Percentiles rank a stretch among this genome's conserved stretches.
Conservation (phyloP, 2,113 vertebrate genomes). For the Smithornis capensis region DNA sequence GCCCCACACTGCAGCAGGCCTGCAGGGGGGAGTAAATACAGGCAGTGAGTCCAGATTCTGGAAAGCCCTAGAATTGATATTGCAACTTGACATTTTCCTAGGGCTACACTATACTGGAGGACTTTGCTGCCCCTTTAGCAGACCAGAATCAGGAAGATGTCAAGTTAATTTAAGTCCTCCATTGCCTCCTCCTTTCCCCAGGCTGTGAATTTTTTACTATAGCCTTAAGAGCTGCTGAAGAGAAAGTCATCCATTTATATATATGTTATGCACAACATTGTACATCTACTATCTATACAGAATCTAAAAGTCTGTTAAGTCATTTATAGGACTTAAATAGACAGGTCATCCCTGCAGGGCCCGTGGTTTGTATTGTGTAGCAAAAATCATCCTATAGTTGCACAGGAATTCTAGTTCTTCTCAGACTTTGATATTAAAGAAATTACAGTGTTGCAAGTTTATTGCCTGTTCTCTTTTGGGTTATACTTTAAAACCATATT, state of each 20-base stretch:
- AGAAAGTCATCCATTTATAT: not conserved
- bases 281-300: constrained; percentile 7
- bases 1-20: not conserved
- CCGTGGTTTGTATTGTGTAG: not conserved
- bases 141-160: not conserved
- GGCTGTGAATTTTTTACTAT: not conserved
- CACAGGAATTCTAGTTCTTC: constrained; percentile 19
- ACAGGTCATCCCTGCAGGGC: not conserved
- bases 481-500: constrained; percentile 49
- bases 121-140: not conserved
- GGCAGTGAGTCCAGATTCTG: not conserved
- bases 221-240: constrained; percentile 7
- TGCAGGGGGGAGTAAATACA: not conserved
- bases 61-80: not conserved
- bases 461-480: constrained; percentile 19
- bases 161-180: constrained; percentile 21
- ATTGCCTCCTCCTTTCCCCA: not conserved
- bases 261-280: not conserved
- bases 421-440: constrained; percentile 24
- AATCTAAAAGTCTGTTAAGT: not conserved
- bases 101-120: not conserved
- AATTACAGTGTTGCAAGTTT: constrained; percentile 36
- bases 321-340: constrained; percentile 8
- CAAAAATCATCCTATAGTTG: not conserved
- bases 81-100: constrained; percentile 37